These are phyloP conservation scores for Hydrozoanthus gracilis DNA, from an alignment of 92 coral and sea anemone species.

Conservation along the genomic window DNA sequence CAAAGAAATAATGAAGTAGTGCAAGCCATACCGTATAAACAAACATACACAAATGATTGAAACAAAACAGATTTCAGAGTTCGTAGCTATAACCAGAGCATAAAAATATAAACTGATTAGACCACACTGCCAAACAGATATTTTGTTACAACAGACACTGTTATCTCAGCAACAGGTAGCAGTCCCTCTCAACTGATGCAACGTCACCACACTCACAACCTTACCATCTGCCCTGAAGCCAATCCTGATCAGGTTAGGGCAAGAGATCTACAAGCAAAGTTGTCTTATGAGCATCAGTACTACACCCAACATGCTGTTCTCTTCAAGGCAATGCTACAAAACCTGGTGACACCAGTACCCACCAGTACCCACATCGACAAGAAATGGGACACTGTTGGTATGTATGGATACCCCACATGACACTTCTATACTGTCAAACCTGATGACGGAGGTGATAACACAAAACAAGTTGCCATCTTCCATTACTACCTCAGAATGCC, in stretches of 20 bases:
- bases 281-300: slow-evolving; percentile 16
- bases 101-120: too few species aligned
- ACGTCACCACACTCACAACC: slow-evolving; percentile 2
- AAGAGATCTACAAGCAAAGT: slow-evolving; percentile 1
- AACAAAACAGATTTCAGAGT: too few species aligned
- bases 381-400: neutral
- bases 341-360: neutral
- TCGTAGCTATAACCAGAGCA: too few species aligned
- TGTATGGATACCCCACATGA: neutral
- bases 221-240: neutral
- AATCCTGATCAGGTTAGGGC: slow-evolving; percentile 2
- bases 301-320: slow-evolving; percentile 1
- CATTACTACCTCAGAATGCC: neutral
- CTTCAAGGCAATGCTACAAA: neutral
- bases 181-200: slow-evolving; percentile 13
- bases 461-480: neutral
- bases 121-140: too few species aligned
- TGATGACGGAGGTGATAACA: neutral
- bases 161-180: neutral
- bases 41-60: too few species aligned
- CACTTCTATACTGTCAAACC: neutral
- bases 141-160: neutral
- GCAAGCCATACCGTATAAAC: too few species aligned
- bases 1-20: too few species aligned
- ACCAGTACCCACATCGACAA: neutral